phyloP scores from a whole-genome alignment of 1,140 invertebrate genomes.

The Sipha flava region DNA sequence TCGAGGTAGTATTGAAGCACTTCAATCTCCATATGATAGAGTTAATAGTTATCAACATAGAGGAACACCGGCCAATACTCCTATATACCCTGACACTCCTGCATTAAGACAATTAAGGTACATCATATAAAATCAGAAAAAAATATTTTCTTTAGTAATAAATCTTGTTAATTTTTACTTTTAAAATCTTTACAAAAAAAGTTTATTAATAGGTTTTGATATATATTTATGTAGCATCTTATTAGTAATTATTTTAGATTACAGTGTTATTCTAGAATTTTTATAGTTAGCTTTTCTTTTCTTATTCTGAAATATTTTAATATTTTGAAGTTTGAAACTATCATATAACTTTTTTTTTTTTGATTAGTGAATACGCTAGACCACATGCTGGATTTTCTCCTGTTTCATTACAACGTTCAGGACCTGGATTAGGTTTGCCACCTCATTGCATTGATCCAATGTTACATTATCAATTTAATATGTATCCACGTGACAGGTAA shows the following conservation, averaged over 20 bases:
- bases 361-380: constrained; percentile 64
- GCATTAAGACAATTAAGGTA: constrained; percentile 73
- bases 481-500: constrained; percentile 59
- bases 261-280: too few relatives aligned
- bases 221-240: too few relatives aligned
- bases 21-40: constrained; percentile 69
- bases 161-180: too few relatives aligned
- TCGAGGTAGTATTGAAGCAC: constrained; percentile 61
- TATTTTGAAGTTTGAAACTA: neutral
- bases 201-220: too few relatives aligned
- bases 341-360: neutral
- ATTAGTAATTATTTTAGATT: too few relatives aligned
- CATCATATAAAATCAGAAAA: neutral
- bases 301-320: too few relatives aligned
- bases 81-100: constrained; percentile 73
- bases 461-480: constrained; percentile 61
- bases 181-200: too few relatives aligned
- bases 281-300: too few relatives aligned
- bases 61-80: constrained; percentile 15
- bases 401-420: constrained; percentile 49
- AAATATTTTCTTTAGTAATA: too few relatives aligned
- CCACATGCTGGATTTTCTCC: constrained; percentile 80
- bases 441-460: constrained; percentile 65
- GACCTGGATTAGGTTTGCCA: constrained; percentile 46
- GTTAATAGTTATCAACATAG: constrained; percentile 52